Evolutionary conservation across 1,140 invertebrate species (phyloP).

Genomic region (Drosophila nigromelanica): DNA sequence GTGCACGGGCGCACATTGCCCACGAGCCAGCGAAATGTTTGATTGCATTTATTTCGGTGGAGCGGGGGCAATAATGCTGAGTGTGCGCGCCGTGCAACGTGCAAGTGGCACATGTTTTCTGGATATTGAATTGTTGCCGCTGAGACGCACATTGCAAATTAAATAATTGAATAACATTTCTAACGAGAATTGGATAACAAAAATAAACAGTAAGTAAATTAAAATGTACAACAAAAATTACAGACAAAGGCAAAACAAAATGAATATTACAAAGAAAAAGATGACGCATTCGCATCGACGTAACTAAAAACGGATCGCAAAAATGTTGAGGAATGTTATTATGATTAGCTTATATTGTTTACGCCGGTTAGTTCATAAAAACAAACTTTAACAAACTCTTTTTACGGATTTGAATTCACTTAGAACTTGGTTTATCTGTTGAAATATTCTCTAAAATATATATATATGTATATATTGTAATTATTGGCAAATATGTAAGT

Average conservation of each 20-base stretch:
- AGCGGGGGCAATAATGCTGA: slow-evolving; percentile 69
- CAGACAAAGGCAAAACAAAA: slow-evolving; percentile 40
- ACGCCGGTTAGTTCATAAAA: slow-evolving; percentile 52
- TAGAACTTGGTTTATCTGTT: slow-evolving; percentile 50
- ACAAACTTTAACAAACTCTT: slow-evolving; percentile 80
- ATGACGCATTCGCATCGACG: slow-evolving; percentile 25
- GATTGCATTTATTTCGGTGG: slow-evolving; percentile 58
- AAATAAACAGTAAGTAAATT: slow-evolving; percentile 42
- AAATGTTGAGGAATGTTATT: slow-evolving; percentile 49
- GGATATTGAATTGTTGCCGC: slow-evolving; percentile 3
- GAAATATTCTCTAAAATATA: slow-evolving; percentile 72
- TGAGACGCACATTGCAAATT: slow-evolving; percentile 39
- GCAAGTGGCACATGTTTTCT: slow-evolving; percentile 49
- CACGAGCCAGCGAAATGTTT: slow-evolving; percentile 64
- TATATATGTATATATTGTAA: slow-evolving; percentile 53
- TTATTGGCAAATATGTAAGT: slow-evolving; percentile 67
- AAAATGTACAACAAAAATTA: slow-evolving; percentile 63
- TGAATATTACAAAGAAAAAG: slow-evolving; percentile 25
- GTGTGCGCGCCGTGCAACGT: slow-evolving; percentile 34
- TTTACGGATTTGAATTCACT: slow-evolving; percentile 64
- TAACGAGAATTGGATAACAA: slow-evolving; percentile 58
- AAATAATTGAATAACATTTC: slow-evolving; percentile 37
- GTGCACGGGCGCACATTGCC: slow-evolving; percentile 47
- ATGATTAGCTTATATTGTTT: slow-evolving; percentile 48
- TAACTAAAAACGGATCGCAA: slow-evolving; percentile 41